phyloP scores from a whole-genome alignment of 2,113 vertebrate species.

The Amblyornis subalaris region DNA sequence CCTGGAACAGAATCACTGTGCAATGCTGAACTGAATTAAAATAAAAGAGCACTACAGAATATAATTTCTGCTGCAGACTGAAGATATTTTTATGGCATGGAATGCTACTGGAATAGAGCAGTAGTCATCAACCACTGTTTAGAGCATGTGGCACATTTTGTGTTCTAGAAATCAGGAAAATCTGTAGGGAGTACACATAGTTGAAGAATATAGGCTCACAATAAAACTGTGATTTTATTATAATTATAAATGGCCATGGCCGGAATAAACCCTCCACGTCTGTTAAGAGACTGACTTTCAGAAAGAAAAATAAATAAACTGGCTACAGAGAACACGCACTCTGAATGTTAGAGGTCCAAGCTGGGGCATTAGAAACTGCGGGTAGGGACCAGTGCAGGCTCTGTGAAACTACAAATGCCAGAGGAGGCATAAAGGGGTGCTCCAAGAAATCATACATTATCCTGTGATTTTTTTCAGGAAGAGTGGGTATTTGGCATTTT shows the following conservation, averaged over 20 bases:
- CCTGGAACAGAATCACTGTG: conserved; percentile 6
- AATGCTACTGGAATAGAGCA: not conserved
- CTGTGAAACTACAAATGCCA: not conserved
- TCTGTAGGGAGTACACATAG: not conserved
- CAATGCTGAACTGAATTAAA: not conserved
- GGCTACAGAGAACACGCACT: not conserved
- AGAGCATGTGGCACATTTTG: not conserved
- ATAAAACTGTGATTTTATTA: not conserved
- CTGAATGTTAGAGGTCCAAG: not conserved
- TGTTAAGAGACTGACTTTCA: not conserved
- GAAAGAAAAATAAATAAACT: not conserved
- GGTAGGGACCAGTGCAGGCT: not conserved
- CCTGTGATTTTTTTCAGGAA: not conserved
- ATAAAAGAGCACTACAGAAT: not conserved
- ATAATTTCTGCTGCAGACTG: not conserved
- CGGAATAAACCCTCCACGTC: not conserved
- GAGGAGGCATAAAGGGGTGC: not conserved
- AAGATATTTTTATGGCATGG: not conserved
- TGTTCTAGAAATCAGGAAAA: not conserved
- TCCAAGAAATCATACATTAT: not conserved
- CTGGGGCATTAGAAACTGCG: not conserved
- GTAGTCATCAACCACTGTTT: not conserved
- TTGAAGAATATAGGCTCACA: not conserved
- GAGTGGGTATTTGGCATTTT: not conserved
- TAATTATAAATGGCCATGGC: not conserved